A percentile compares a stretch with the other conserved stretches of the same genome.
Evolutionary conservation across 53 echinoderm and acorn worm species (phyloP).

Genomic region (Holothuria leucospilota): DNA sequence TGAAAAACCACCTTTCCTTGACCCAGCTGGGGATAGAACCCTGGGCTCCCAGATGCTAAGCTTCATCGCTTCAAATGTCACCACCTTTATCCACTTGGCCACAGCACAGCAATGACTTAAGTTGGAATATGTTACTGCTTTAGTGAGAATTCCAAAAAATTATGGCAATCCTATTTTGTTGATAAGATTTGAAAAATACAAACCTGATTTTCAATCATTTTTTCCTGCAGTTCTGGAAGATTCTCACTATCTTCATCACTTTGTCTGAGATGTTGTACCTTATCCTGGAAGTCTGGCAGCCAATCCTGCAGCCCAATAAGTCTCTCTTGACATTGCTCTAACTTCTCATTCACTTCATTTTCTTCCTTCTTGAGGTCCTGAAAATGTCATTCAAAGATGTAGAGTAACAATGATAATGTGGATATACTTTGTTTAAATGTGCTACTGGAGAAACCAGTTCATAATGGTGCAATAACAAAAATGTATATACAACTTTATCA

Average conservation of each 20-base stretch:
- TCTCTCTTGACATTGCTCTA: slow-evolving; percentile 73
- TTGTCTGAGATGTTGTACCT: slow-evolving; percentile 44
- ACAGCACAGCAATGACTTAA: too few species aligned
- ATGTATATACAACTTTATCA: background rate
- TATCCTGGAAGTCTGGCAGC: slow-evolving; percentile 60
- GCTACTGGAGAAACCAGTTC: background rate
- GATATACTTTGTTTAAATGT: background rate
- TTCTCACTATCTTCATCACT: slow-evolving; percentile 23
- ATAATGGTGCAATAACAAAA: background rate
- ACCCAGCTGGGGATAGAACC: too few species aligned
- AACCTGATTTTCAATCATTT: slow-evolving; percentile 74
- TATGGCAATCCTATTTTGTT: too few species aligned
- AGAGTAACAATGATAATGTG: background rate
- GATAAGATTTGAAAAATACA: background rate
- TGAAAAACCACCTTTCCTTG: too few species aligned
- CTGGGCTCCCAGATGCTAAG: too few species aligned
- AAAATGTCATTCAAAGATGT: background rate
- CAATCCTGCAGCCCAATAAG: slow-evolving; percentile 69
- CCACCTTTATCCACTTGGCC: too few species aligned
- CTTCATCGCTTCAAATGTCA: too few species aligned
- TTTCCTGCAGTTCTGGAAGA: slow-evolving; percentile 58
- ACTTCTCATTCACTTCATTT: slow-evolving; percentile 58
- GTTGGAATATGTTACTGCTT: too few species aligned
- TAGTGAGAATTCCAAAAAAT: too few species aligned
- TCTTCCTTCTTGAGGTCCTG: slow-evolving; percentile 81